phyloP scores from a whole-genome alignment of 2,113 vertebrate genomes.

The Dunckerocampus dactyliophorus region DNA sequence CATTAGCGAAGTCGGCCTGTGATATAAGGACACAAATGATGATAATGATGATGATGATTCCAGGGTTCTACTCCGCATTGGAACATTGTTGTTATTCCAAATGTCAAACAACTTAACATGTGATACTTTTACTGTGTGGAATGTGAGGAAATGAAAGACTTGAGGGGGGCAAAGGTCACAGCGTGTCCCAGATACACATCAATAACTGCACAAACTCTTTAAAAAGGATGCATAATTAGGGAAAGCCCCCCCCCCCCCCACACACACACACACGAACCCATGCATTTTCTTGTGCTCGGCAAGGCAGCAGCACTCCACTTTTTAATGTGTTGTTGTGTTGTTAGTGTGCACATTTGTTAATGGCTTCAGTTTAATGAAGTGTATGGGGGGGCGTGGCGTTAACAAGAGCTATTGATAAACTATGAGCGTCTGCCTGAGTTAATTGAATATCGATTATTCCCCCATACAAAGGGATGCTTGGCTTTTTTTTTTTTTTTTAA shows the following conservation, averaged over 20 bases:
- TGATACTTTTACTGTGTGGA: constrained; percentile 35
- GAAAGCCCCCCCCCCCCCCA: neutral
- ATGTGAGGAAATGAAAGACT: constrained; percentile 55
- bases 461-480: constrained; percentile 45
- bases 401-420: constrained; percentile 70
- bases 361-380: constrained; percentile 67
- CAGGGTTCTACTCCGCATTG: neutral
- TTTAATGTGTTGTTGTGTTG: constrained; percentile 33
- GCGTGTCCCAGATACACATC: constrained; percentile 58
- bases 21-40: neutral
- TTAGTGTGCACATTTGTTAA: constrained; percentile 54
- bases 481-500: constrained; percentile 45
- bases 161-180: constrained; percentile 41
- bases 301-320: constrained; percentile 9
- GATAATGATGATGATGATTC: neutral
- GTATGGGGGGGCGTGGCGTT: constrained; percentile 42
- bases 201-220: constrained; percentile 41
- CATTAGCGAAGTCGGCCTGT: constrained; percentile 13
- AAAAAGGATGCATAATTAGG: constrained; percentile 25
- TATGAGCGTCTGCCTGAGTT: constrained; percentile 52
- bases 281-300: constrained; percentile 28
- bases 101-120: constrained; percentile 1
- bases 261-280: constrained; percentile 27
- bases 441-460: constrained; percentile 74
- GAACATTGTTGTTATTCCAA: constrained; percentile 8